A percentile compares a stretch with the other conserved stretches of the same genome.
phyloP scores from a whole-genome alignment of 2,888 invertebrate species.

The Drosophila prostipennis region DNA sequence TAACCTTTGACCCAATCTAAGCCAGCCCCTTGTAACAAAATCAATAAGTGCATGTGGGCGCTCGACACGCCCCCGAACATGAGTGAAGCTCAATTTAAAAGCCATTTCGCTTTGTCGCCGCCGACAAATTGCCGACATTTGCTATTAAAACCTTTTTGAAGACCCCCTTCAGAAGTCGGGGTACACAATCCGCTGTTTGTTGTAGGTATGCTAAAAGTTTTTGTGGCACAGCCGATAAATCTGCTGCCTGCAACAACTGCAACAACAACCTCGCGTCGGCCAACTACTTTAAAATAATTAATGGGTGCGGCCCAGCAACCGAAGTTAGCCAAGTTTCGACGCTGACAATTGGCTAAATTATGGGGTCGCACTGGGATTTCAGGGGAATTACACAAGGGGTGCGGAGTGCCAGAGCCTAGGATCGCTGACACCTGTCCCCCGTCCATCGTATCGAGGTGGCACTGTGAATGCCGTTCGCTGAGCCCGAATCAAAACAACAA shows the following conservation, averaged over 20 bases:
- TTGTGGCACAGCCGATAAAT: slow-evolving; percentile 67
- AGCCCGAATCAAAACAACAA: slow-evolving; percentile 51
- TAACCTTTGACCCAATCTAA: slow-evolving; percentile 55
- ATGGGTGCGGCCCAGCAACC: slow-evolving; percentile 70
- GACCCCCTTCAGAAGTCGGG: slow-evolving; percentile 3
- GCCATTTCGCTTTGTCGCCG: slow-evolving; percentile 69
- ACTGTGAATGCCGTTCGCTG: slow-evolving; percentile 40
- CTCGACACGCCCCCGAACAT: slow-evolving; percentile 56
- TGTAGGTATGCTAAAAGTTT: slow-evolving; percentile 50
- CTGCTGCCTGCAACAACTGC: slow-evolving; percentile 58
- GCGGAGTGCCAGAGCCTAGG: background rate
- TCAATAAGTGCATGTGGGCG: slow-evolving; percentile 67
- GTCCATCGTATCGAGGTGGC: slow-evolving; percentile 7
- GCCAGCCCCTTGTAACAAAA: slow-evolving; percentile 47
- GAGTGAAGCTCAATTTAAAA: slow-evolving; percentile 60
- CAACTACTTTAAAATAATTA: slow-evolving; percentile 78
- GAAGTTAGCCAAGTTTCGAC: slow-evolving; percentile 48
- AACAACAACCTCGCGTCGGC: slow-evolving; percentile 60
- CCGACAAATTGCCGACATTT: slow-evolving; percentile 52
- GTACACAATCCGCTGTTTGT: slow-evolving; percentile 32
- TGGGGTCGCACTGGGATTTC: slow-evolving; percentile 53
- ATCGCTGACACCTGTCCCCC: slow-evolving; percentile 19
- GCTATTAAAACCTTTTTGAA: slow-evolving; percentile 43
- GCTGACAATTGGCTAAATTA: slow-evolving; percentile 71
- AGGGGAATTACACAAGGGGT: background rate